phyloP scores from a whole-genome alignment of 2,113 vertebrate species.

The Pedetes capensis region DNA sequence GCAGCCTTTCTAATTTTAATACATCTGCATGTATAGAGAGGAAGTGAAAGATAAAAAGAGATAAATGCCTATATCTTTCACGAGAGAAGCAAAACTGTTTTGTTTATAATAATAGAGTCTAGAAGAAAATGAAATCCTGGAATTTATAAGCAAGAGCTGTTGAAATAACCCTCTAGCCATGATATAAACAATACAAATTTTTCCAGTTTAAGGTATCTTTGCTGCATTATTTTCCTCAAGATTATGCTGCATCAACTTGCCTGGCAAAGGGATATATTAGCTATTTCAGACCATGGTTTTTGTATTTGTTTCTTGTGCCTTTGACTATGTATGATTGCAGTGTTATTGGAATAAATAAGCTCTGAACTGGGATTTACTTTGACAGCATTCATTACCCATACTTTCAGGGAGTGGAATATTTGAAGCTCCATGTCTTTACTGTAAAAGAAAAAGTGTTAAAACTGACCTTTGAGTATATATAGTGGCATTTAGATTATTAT shows the following conservation, averaged over 20 bases:
- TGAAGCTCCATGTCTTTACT: slow-evolving; percentile 45
- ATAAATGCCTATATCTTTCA: background rate
- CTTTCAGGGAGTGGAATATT: background rate
- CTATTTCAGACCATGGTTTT: background rate
- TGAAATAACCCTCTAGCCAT: background rate
- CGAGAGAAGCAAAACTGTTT: background rate
- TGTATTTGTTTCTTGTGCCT: background rate
- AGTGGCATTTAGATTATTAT: slow-evolving; percentile 82
- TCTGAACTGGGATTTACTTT: background rate
- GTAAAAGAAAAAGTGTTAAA: slow-evolving; percentile 76
- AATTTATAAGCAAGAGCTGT: background rate
- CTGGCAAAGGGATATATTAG: background rate
- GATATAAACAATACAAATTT: slow-evolving; percentile 6
- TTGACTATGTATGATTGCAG: background rate
- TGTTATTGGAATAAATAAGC: slow-evolving; percentile 7
- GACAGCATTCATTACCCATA: slow-evolving; percentile 45
- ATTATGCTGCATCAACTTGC: background rate
- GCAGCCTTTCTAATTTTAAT: background rate
- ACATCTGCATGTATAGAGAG: background rate
- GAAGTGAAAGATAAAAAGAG: background rate
- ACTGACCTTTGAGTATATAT: slow-evolving; percentile 80
- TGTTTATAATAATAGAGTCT: background rate
- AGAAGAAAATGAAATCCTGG: background rate
- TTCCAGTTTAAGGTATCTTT: background rate
- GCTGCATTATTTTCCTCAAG: background rate